Evolutionary conservation across 1,140 invertebrate genomes (phyloP), one percentile per base, ranked within the genome.

Genomic region (Hesperophylax magnus): DNA sequence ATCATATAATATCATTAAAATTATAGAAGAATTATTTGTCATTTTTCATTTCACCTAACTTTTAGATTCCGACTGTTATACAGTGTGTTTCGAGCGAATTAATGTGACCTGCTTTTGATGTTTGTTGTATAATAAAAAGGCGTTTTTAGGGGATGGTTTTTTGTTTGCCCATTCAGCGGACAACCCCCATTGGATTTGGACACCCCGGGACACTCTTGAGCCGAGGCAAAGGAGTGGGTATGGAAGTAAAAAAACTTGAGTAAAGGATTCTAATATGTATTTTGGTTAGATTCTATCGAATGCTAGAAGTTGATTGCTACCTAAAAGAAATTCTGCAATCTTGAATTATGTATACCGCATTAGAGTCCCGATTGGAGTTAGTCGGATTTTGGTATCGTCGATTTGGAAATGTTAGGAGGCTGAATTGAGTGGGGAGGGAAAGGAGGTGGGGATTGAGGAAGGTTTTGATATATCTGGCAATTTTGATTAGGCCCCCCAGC

Each of bases 241-340:
- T 75, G n/a, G 6, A 17, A 27, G 31, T 75, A 47, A 75, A 60
- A 75, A 75, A 75, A 58, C 20, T 8, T 15, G 20, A 15, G n/a
- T 22, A 75, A 75, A 75, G 54, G 27, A 75, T 75, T 75, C 54
- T 17, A 58, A 60, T 75, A 75, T 60, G 11, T 47, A 47, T 47
- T 47, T 47, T 47, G 9, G 24, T 75, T 58, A n/a, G 54, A 34
- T 54, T 2, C 47, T 74, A 22, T 54, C 54, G n/a, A n/a, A n/a
- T 74, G 71, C 39, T 27, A 69, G 39, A 9, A 27, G 34, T 9
- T 47, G 27, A 7, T 14, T 63, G 14, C 15, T 56, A 6, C 17
- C 54, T 27, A 27, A 27, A 2, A 27, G 27, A 27, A 27, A 27
- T 27, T 27, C 54, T 17, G 54, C 17, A 56, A 56, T 20, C 54